Evolutionary conservation across 2,113 vertebrate genomes (phyloP), one percentile per base, ranked within the genome.

Genomic region (Suricata suricatta): DNA sequence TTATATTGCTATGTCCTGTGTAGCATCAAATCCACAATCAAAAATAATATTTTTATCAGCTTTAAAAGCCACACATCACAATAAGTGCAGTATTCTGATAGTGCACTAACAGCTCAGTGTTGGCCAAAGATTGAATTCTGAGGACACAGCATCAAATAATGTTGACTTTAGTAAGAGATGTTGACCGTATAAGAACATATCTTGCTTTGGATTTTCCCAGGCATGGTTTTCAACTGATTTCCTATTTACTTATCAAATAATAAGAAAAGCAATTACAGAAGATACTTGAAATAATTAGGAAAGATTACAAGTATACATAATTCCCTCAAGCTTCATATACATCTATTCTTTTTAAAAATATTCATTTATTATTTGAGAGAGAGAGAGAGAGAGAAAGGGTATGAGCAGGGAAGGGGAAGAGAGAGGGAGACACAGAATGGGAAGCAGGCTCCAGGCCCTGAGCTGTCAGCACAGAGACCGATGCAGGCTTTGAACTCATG

Each of bases 101-200:
- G 10, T 9, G 27, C 8, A 14, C 11, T 2, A 33, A 31, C 4
- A 21, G 3, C 25, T 71, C 35, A 50, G 2, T 10, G 47, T 4
- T 4, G 15, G 27, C 23, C 9, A 44, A 68, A 63, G 15, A 3
- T 14, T 54, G 11, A 47, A 2, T 63, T 54, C 12, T 38, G 3
- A 41, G 41, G 29, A 38, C 2, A 15, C 16, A 3, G 3, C 21
- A 6, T 50, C 35, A 87, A 57, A 47, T 50, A 12, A 16, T 7
- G 0, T 31, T 33, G n/a, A 23, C 11, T 38, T 12, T 0, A 27
- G 6, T 44, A n/a, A 50, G 27, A 71, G 1, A 5, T 7, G 0
- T 1, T 57, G 19, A 4, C 41, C 35, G 5, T n/a, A 25, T 1
- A 63, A 23, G 10, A 81, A 10, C n/a, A 47, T 3, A 47, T 2